Evolutionary conservation across 2,113 vertebrate genomes (phyloP).

Genomic region (Aegithalos caudatus): DNA sequence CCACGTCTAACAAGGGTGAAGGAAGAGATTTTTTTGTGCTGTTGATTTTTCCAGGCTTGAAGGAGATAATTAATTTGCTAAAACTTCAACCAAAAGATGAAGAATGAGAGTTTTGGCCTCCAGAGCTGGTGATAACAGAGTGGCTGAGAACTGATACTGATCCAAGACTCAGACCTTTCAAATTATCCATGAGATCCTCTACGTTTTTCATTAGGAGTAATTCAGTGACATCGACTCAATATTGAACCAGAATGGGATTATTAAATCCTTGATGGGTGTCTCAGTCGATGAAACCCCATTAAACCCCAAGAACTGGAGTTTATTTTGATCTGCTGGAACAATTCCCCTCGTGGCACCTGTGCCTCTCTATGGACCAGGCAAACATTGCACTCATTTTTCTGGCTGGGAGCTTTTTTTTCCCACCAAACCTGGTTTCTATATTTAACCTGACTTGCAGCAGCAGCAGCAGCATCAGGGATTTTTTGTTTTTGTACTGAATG

Average conservation of each 20-base stretch:
- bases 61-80: not conserved
- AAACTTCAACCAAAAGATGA: not conserved
- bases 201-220: not conserved
- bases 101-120: not conserved
- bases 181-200: not conserved
- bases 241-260: not conserved
- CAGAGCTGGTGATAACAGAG: not conserved
- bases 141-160: not conserved
- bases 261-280: not conserved
- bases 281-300: not conserved
- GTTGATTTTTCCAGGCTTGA: not conserved
- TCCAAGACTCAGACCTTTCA: not conserved
- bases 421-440: not conserved
- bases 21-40: not conserved
- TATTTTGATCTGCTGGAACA: not conserved
- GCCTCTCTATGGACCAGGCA: not conserved
- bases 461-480: not conserved
- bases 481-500: not conserved
- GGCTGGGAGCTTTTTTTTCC: not conserved
- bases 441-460: not conserved
- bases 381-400: not conserved
- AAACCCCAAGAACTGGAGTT: not conserved
- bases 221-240: not conserved
- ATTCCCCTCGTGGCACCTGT: not conserved
- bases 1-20: accelerated